Base-by-base conservation (phyloP, 1,140 invertebrate genomes). In the Drosophila micromelanica region DNA sequence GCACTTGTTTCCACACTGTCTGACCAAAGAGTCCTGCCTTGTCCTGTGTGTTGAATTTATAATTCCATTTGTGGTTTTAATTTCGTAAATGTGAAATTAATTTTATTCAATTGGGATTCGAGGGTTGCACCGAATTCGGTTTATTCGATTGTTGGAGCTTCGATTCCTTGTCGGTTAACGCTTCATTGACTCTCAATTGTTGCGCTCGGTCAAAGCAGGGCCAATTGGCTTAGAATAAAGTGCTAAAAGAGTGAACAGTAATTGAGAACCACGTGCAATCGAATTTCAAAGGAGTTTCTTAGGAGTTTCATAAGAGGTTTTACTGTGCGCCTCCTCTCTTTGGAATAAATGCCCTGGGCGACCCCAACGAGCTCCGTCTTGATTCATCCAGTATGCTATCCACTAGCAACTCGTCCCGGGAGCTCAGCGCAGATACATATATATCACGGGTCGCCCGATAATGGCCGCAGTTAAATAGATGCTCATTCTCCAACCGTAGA, bases 51-150 rank as follows among this genome's bases (percentile, higher is more conserved):
- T 51, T 89, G 85, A 89, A 89, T 90, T 90, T 90, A 82, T 90
- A 90, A 90, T 90, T 90, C 87, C 87, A 90, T 90, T 90, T 90
- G 87, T 69, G 84, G 85, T 82, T 90, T 90, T 90, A 90, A 90
- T 90, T 80, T 86, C 68, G 81, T 87, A 90, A 90, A 90, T 87
- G 87, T 73, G 81, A 87, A 81, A 78, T 90, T 90, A 90, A 90
- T 90, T 90, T 90, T 82, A 82, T 82, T 90, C 79, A 90, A 87
- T 90, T 75, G 63, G 49, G 52, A 13, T 32, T 27, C 13, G 38
- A 49, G 38, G 35, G 43, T 11, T 23, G 12, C 32, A 2, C 3
- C 9, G 13, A 17, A 52, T 9, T 4, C 13, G 6, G 49, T 17
- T 17, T 51, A 17, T 32, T 35, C 49, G 49, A 52, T 52, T 52